Conservation (phyloP, 1,140 invertebrate species). For the Drosophila hydei region DNA sequence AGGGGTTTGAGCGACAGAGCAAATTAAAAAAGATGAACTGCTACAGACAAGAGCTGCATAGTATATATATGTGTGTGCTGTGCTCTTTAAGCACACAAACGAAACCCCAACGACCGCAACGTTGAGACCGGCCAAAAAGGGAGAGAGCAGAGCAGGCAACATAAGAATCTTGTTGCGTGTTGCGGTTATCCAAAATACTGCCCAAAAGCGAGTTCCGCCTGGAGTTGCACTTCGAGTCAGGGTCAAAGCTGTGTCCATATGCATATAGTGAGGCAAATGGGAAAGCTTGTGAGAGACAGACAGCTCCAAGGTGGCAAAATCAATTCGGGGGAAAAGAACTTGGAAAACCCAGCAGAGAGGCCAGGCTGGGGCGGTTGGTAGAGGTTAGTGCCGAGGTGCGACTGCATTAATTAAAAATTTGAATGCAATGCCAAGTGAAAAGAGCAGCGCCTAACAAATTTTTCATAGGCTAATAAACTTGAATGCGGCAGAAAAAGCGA, state of each 20-base stretch:
- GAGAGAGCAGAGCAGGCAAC: constrained; percentile 26
- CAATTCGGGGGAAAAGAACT: constrained; percentile 14
- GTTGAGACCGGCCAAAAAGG: constrained; percentile 20
- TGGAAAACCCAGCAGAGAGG: not conserved
- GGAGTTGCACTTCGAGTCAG: constrained; percentile 11
- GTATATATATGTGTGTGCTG: not conserved
- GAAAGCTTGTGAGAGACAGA: constrained; percentile 14
- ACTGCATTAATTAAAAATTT: constrained; percentile 80
- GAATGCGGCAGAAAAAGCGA: constrained; percentile 61
- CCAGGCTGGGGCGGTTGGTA: not conserved
- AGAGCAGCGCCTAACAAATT: constrained; percentile 76
- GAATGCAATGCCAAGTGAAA: constrained; percentile 74
- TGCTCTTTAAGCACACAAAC: constrained; percentile 18
- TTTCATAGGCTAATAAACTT: constrained; percentile 83
- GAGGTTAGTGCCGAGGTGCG: constrained; percentile 27
- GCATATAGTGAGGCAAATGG: constrained; percentile 12
- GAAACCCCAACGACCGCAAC: constrained; percentile 60
- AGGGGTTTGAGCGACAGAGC: not conserved
- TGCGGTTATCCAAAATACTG: constrained; percentile 48
- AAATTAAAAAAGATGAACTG: constrained; percentile 65
- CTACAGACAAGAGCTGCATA: constrained; percentile 11
- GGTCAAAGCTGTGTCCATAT: constrained; percentile 6
- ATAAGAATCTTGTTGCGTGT: constrained; percentile 66
- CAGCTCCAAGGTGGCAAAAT: constrained; percentile 34
- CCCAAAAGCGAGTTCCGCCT: constrained; percentile 1